Evolutionary conservation across 2,888 invertebrate genomes (phyloP).

Genomic region (Griposia aprilina): DNA sequence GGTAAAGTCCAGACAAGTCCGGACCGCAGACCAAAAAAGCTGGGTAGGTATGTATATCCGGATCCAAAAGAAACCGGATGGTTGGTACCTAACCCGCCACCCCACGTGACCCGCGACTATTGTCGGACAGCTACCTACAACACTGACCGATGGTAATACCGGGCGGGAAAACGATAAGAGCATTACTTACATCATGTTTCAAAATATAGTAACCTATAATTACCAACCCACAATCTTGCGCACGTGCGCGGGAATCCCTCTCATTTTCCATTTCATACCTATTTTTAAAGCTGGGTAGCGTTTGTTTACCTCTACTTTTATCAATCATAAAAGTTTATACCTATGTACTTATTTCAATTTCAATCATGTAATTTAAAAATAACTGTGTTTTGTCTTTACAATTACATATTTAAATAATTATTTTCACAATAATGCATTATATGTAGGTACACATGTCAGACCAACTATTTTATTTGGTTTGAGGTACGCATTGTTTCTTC

Average conservation of each 20-base stretch:
- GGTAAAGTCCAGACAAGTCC: background rate
- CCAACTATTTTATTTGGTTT: too few species aligned
- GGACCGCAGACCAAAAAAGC: background rate
- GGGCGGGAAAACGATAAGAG: constrained; percentile 23
- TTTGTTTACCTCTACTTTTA: constrained; percentile 8
- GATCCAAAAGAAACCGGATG: background rate
- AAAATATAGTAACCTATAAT: constrained; percentile 24
- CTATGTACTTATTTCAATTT: background rate
- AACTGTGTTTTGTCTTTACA: background rate
- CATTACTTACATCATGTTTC: constrained; percentile 41
- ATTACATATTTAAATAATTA: background rate
- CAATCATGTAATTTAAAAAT: background rate
- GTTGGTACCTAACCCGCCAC: too few species aligned
- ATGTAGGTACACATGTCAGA: background rate
- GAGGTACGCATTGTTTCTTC: background rate
- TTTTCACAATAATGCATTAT: background rate
- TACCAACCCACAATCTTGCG: background rate
- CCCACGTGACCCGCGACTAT: background rate
- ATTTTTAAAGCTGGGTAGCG: background rate
- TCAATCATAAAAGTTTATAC: background rate
- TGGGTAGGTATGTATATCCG: too few species aligned
- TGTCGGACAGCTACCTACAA: background rate
- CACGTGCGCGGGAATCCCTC: constrained; percentile 45
- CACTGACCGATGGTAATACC: constrained; percentile 43
- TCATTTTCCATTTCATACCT: constrained; percentile 22